Base-by-base conservation (phyloP, 92 coral and sea anemone species). In the Epizoanthus illoricatus region DNA sequence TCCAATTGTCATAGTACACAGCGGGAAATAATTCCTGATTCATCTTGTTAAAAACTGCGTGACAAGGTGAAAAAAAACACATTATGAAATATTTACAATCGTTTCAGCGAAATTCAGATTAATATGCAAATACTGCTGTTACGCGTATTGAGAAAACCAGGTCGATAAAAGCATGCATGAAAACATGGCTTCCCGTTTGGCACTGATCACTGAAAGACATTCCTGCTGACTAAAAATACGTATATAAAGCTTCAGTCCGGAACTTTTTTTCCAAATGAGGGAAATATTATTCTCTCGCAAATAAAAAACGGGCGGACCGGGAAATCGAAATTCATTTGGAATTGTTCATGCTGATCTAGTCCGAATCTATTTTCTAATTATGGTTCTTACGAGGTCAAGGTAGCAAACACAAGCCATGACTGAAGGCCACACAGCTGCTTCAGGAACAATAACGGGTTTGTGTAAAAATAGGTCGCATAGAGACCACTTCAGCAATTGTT, bases 401-500 rank as follows among this genome's bases (percentile, higher is more conserved):
- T 61, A 9, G 41, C 5, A 52, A 52, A 52, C 16, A 52, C 52
- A 7, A 45, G 49, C 55, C 10, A 49, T 49, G 55, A 49, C 55
- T 7, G 11, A 49, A 49, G 55, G 3, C 56, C 56, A 52, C 11
- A 52, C 15, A 49, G 56, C 10, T 60, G 52, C 23, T 69, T 19
- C 19, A 67, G 70, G 41, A 76, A 76, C 40, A 76, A 76, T 21
- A 43, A 40, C 42, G 40, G 56, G 62, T n/a, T 59, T 75, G 63
- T 75, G 69, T 75, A 75, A 75, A 16, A 61, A 52, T n/a, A 55
- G 47, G 71, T 70, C 20, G 17, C 36, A 20, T 47, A 11, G 82
- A 40, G 65, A 78, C 82, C 43, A 45, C 60, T 42, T 59, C 3
- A 4, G 13, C 69, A 66, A 75, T 64, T 78, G 82, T 78, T 41